Evolutionary conservation across 2,113 vertebrate genomes (phyloP).

Genomic region (Heterotis niloticus): DNA sequence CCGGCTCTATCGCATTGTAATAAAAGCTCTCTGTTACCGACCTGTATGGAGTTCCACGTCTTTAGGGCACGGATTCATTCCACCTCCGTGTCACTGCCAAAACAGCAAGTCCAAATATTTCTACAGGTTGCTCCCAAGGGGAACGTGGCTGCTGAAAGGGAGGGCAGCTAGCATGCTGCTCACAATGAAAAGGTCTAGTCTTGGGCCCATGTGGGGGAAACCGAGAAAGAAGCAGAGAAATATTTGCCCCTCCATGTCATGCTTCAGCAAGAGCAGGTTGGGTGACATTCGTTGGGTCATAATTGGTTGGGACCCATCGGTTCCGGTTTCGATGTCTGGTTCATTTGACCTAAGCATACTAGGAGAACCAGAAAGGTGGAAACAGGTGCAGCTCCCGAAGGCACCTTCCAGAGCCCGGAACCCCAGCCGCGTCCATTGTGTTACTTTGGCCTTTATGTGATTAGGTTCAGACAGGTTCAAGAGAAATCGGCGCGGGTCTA

Average conservation of each 20-base stretch:
- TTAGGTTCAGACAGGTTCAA: conserved; percentile 27
- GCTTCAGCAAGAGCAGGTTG: too few relatives aligned
- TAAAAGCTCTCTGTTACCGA: conserved; percentile 12
- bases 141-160: background rate
- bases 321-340: too few relatives aligned
- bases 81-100: background rate
- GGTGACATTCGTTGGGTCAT: too few relatives aligned
- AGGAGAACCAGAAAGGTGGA: background rate
- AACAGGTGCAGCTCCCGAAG: background rate
- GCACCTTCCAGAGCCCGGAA: background rate
- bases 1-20: background rate
- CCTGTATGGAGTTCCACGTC: background rate
- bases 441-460: conserved; percentile 20
- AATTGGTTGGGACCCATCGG: too few relatives aligned
- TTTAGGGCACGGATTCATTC: background rate
- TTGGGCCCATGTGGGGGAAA: background rate
- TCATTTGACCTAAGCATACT: background rate
- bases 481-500: conserved; percentile 21
- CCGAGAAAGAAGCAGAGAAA: background rate
- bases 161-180: background rate
- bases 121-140: background rate
- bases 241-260: background rate
- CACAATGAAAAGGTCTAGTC: background rate
- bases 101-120: conserved; percentile 15
- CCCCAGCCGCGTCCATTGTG: background rate